Conservation (phyloP, 2,113 vertebrate species). For the Sylvia atricapilla region DNA sequence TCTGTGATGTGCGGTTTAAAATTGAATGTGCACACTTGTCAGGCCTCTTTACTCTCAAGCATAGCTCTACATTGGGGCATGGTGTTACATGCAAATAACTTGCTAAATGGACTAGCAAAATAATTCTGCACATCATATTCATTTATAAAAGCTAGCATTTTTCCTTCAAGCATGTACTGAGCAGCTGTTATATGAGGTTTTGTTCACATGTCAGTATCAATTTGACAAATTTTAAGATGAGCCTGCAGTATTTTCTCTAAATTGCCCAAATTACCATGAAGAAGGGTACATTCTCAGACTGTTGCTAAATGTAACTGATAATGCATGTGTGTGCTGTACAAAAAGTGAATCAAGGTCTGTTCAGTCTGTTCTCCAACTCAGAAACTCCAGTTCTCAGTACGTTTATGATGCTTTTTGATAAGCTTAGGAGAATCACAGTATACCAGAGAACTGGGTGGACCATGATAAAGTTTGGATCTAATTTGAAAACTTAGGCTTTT, state of each 20-base stretch:
- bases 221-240: neutral
- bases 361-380: neutral
- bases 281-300: neutral
- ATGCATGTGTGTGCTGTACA: fast-evolving
- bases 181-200: neutral
- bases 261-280: neutral
- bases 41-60: neutral
- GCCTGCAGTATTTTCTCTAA: neutral
- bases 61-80: neutral
- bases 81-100: neutral
- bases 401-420: neutral
- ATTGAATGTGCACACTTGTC: neutral
- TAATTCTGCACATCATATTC: neutral
- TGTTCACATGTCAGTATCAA: neutral
- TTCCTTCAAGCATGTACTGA: neutral
- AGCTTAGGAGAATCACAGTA: neutral
- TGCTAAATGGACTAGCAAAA: neutral
- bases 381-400: neutral
- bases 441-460: neutral
- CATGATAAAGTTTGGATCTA: neutral
- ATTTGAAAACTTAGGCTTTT: neutral
- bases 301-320: neutral
- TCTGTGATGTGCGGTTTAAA: neutral
- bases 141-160: neutral
- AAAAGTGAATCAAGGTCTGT: neutral